Evolutionary conservation across 2,888 invertebrate genomes (phyloP).

Genomic region (Monoplex corrugatus): DNA sequence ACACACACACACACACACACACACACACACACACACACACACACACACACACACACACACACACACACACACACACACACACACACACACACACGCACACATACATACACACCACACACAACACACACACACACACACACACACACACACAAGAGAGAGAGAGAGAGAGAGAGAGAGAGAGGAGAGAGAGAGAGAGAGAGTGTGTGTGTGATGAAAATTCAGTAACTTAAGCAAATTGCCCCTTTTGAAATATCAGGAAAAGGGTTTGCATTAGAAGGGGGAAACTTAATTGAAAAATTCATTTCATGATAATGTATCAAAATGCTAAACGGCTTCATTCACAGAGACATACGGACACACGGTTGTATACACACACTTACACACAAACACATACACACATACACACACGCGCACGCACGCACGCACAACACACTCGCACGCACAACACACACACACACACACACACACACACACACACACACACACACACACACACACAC

Average conservation of each 20-base stretch:
- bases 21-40: not conserved
- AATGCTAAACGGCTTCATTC: too few species aligned
- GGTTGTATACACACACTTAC: too few species aligned
- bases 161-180: not conserved
- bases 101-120: not conserved
- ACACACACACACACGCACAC: conserved; percentile 10
- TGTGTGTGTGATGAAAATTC: too few species aligned
- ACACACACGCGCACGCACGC: not conserved
- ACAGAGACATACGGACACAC: too few species aligned
- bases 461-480: not conserved
- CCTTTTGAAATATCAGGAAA: too few species aligned
- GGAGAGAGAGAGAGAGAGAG: not conserved
- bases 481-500: not conserved
- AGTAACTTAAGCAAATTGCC: too few species aligned
- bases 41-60: not conserved
- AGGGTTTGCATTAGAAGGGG: too few species aligned
- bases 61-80: not conserved
- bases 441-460: too few species aligned
- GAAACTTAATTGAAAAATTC: too few species aligned
- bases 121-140: not conserved
- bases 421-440: not conserved
- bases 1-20: not conserved
- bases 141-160: not conserved
- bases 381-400: too few species aligned
- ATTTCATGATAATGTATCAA: too few species aligned